Base-by-base conservation (phyloP, 2,888 invertebrate species). In the Parnassius smintheus region DNA sequence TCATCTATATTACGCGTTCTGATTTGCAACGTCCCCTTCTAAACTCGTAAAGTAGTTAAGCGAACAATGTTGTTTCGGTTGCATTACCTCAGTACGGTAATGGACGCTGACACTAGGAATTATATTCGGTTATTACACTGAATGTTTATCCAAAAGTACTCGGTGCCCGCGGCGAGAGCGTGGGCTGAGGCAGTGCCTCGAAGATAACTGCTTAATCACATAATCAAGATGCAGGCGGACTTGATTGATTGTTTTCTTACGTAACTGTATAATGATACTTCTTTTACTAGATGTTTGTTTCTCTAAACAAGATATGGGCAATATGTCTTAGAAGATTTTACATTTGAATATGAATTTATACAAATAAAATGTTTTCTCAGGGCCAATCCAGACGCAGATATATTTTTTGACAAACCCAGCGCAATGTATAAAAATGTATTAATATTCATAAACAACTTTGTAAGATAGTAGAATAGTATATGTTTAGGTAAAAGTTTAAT, bases 191-290 rank as follows among this genome's bases (percentile, higher is more conserved):
- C 60, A 65, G 62, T 67, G 70, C 71, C 65, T 68, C 65, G 65
- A 67, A 78, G 76, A 72, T 78, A 80, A 82, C 79, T 72, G 72
- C 78, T 83, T 86, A 85, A 88, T 85, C 82, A 83, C 77, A 86
- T 82, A 84, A 86, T 85, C 82, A 81, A 82, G 81, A 77, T 76
- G 77, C 79, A 69, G 74, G 74, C 77, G 72, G 72, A 73, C 70
- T 70, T 71, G 73, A 73, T 73, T 74, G 73, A 73, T 74, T 67
- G 69, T 71, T 71, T 66, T 62, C 54, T 65, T 66, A 54, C 53
- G 61, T 70, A 70, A 70, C 63, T 68, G 64, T 62, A 75, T 76
- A 83, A 83, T 74, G 70, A 73, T 68, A 62, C 68, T 70, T 72
- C 71, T 74, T 77, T 75, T 73, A 78, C 76, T 74, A 35, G 58